Conservation (phyloP, 1,140 invertebrate genomes). For the Phymorhynchus buccinoides region DNA sequence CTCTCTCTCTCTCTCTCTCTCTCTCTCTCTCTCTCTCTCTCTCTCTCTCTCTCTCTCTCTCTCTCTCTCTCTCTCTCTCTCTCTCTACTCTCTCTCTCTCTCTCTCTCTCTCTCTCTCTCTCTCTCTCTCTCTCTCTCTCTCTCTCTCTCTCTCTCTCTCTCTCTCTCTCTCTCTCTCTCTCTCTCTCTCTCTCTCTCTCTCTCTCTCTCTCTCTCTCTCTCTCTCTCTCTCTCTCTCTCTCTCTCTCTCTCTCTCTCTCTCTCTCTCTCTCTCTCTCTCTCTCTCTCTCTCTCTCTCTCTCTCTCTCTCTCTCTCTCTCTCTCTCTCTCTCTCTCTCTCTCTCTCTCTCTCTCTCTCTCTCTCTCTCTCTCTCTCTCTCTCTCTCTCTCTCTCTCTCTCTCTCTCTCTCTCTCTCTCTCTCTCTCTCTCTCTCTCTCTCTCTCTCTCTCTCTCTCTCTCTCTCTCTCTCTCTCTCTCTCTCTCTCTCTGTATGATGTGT, state of each 20-base stretch:
- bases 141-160: conserved; percentile 11
- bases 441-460: conserved; percentile 20
- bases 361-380: background rate
- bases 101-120: background rate
- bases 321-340: background rate
- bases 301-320: background rate
- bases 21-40: conserved; percentile 14
- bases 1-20: conserved; percentile 1
- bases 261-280: background rate
- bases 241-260: background rate
- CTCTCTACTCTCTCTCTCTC: background rate
- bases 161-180: background rate
- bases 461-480: background rate
- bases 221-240: conserved; percentile 3
- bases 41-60: conserved; percentile 8
- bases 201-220: background rate
- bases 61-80: background rate
- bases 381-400: conserved; percentile 3
- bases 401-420: background rate
- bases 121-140: background rate
- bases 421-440: background rate
- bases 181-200: background rate
- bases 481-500: too few relatives aligned
- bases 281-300: conserved; percentile 20
- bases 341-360: background rate